These are phyloP conservation scores for Leptodactylus fallax DNA, from an alignment of 2,797 vertebrate species.

Conservation along the genomic window DNA sequence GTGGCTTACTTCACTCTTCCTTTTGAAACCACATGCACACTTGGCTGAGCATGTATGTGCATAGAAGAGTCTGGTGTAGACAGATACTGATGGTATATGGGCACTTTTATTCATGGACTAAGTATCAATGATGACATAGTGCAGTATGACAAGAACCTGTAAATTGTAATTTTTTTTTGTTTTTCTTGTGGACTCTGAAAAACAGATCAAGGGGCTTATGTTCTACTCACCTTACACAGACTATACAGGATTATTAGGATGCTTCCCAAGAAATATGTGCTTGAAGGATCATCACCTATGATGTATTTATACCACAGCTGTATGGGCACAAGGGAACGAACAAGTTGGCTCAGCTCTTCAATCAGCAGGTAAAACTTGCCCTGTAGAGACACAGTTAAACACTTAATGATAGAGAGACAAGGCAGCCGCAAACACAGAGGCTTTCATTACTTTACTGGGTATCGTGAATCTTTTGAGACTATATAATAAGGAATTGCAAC, in stretches of 20 bases:
- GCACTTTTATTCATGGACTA: too few relatives aligned
- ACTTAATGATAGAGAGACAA: slow-evolving; percentile 37
- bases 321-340: slow-evolving; percentile 93
- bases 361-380: slow-evolving; percentile 95
- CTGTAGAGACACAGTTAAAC: slow-evolving; percentile 73
- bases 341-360: slow-evolving; percentile 97
- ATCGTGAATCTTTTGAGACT: slow-evolving; percentile 34
- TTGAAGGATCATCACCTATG: slow-evolving; percentile 93
- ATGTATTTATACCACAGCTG: slow-evolving; percentile 99
- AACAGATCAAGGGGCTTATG: not conserved
- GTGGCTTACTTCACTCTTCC: too few relatives aligned
- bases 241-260: slow-evolving; percentile 93
- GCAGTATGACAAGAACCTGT: too few relatives aligned
- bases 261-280: slow-evolving; percentile 93
- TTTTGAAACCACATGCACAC: too few relatives aligned
- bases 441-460: slow-evolving; percentile 43
- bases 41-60: too few relatives aligned
- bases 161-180: too few relatives aligned
- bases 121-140: too few relatives aligned
- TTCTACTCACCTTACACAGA: slow-evolving; percentile 88
- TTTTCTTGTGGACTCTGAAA: not conserved
- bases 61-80: too few relatives aligned
- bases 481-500: slow-evolving; percentile 39
- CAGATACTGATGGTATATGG: too few relatives aligned
- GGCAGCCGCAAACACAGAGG: slow-evolving; percentile 19